Evolutionary conservation across 2,113 vertebrate genomes (phyloP), one percentile per base, ranked within the genome.

Genomic region (Cynoglossus semilaevis): DNA sequence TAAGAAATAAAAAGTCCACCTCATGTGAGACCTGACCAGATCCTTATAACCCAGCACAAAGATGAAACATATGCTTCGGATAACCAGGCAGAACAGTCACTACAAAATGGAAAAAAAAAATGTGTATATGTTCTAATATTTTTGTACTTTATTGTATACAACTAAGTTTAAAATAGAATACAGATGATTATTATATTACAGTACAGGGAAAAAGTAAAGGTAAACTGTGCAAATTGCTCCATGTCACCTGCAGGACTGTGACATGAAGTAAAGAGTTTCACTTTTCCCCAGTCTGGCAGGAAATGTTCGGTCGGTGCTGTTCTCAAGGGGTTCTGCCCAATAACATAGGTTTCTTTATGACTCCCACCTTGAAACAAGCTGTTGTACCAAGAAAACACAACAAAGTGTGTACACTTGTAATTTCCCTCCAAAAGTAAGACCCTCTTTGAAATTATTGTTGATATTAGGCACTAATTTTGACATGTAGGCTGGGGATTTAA

Each of bases 131-230:
- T 93, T 93, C 90, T 91, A 91, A 94, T 94, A 95, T 94, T 95
- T 94, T 92, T 95, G 91, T 94, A 93, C 90, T 93, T 92, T 93
- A 91, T 93, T 90, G 92, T 90, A 92, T 92, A 92, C 91, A 91
- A 91, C 91, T 93, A 91, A 93, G 93, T 95, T 95, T 94, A 91
- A 93, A 90, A 90, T 88, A 89, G 88, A 91, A 89, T 90, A 88
- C 88, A 92, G 85, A 91, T 85, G 72, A 91, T 83, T 91, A 91
- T 91, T 90, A 88, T 91, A 91, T 89, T 82, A 85, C 81, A 85
- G 77, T 83, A 79, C 79, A 83, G 83, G 79, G 74, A 67, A 56
- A 58, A 62, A 81, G 72, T 41, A 65, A 72, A 68, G 77, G 58
- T 77, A 58, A 83, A 70, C 77, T 75, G 63, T 77, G 67, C 63